Evolutionary conservation across 30 jellyfish, hydroid and myxozoan genomes (phyloP).

Genomic region (Mastigias papua): DNA sequence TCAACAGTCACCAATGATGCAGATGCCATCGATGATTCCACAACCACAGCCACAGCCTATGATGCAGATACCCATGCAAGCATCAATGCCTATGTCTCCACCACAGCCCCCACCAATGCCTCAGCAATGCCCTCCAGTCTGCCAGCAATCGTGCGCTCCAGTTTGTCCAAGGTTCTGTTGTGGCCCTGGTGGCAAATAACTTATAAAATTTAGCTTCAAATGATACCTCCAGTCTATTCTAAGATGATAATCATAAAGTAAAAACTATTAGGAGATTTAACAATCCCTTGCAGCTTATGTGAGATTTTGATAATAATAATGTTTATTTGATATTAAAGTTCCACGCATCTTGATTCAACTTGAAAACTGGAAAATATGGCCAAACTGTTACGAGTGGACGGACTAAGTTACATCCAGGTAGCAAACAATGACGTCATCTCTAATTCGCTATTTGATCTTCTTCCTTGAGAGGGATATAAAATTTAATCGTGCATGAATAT

Average conservation of each 20-base stretch:
- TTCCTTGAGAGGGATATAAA: too few species aligned
- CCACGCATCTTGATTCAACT: too few species aligned
- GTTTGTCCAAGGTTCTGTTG: conserved; percentile 84
- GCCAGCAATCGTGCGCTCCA: conserved; percentile 79
- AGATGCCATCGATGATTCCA: conserved; percentile 66
- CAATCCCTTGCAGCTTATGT: not conserved
- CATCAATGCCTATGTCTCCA: conserved; percentile 68
- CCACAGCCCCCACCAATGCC: conserved; percentile 67
- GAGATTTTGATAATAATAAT: not conserved
- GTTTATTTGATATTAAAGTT: too few species aligned
- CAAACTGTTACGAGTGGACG: too few species aligned
- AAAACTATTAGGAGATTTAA: not conserved
- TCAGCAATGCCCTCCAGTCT: conserved; percentile 57
- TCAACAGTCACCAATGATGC: conserved; percentile 59
- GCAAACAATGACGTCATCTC: too few species aligned
- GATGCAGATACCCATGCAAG: conserved; percentile 66
- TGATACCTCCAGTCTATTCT: not conserved
- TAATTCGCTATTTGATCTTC: too few species aligned
- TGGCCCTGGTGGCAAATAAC: conserved; percentile 79
- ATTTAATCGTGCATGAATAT: too few species aligned
- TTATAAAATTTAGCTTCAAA: not conserved
- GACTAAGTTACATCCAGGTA: too few species aligned
- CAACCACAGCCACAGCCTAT: conserved; percentile 55
- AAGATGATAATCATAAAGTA: not conserved
- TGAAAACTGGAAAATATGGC: too few species aligned